A percentile compares a stretch with the other conserved stretches of the same genome.
phyloP scores from a whole-genome alignment of 1,140 invertebrate species.

The Papilio polytes region DNA sequence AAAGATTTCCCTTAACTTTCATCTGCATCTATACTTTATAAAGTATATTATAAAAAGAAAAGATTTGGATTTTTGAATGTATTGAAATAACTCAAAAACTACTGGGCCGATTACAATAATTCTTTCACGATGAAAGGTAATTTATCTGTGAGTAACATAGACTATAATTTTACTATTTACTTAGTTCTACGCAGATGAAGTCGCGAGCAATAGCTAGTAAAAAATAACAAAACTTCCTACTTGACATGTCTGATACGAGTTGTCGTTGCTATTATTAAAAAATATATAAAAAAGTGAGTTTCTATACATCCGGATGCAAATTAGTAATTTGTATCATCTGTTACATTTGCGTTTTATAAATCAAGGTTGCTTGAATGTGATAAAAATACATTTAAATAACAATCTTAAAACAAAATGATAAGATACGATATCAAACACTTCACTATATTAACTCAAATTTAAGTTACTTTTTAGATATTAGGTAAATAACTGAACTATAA shows the following conservation, averaged over 20 bases:
- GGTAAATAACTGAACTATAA: not conserved
- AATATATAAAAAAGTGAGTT: not conserved
- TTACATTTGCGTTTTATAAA: constrained; percentile 17
- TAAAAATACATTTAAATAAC: not conserved
- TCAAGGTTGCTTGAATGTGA: not conserved
- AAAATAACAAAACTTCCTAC: not conserved
- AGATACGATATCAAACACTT: constrained; percentile 15
- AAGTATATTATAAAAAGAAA: no score
- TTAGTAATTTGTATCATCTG: constrained; percentile 7
- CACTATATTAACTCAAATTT: not conserved
- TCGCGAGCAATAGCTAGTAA: no score
- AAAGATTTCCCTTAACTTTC: no score
- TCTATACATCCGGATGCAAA: not conserved
- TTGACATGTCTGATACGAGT: not conserved
- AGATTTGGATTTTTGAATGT: no score
- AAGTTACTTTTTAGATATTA: not conserved
- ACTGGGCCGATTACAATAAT: no score
- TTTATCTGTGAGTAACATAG: no score
- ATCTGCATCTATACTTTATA: no score
- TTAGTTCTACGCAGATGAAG: no score
- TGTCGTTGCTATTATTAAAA: not conserved
- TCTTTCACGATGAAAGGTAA: no score
- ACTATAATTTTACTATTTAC: no score
- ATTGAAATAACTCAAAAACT: no score
- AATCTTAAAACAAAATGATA: constrained; percentile 14